A percentile compares a stretch with the other conserved stretches of the same genome.
Evolutionary conservation across 2,797 vertebrate species (phyloP).

Genomic region (Oreochromis mossambicus): DNA sequence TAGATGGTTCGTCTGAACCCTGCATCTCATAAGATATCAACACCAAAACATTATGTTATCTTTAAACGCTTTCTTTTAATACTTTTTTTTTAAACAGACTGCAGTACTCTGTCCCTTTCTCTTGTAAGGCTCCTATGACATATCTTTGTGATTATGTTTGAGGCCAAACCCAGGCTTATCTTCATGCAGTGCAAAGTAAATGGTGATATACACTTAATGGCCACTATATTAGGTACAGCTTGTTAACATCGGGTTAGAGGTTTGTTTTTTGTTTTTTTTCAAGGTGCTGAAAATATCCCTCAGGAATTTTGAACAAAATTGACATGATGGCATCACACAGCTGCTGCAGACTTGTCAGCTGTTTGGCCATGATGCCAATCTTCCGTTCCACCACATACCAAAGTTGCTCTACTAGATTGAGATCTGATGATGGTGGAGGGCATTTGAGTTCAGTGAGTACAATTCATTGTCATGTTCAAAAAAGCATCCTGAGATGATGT

Average conservation of each 20-base stretch:
- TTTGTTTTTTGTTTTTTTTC: background rate
- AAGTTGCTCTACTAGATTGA: background rate
- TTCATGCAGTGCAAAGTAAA: background rate
- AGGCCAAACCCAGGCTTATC: slow-evolving; percentile 19
- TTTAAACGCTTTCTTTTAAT: background rate
- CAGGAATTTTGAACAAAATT: background rate
- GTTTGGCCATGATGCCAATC: background rate
- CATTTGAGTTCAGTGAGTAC: background rate
- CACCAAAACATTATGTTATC: background rate
- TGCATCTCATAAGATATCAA: background rate
- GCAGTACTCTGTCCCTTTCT: background rate
- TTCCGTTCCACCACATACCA: background rate
- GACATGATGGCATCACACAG: background rate
- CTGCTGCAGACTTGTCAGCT: background rate
- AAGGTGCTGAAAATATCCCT: background rate
- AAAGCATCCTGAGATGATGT: background rate
- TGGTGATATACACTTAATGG: background rate
- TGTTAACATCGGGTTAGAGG: background rate
- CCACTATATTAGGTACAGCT: background rate
- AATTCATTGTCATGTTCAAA: background rate
- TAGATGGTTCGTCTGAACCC: background rate
- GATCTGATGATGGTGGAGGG: background rate
- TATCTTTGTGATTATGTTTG: slow-evolving; percentile 41
- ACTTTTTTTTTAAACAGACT: background rate
- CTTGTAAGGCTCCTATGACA: slow-evolving; percentile 28